Conservation (phyloP, 2,113 vertebrate genomes). For the Microcebus murinus region DNA sequence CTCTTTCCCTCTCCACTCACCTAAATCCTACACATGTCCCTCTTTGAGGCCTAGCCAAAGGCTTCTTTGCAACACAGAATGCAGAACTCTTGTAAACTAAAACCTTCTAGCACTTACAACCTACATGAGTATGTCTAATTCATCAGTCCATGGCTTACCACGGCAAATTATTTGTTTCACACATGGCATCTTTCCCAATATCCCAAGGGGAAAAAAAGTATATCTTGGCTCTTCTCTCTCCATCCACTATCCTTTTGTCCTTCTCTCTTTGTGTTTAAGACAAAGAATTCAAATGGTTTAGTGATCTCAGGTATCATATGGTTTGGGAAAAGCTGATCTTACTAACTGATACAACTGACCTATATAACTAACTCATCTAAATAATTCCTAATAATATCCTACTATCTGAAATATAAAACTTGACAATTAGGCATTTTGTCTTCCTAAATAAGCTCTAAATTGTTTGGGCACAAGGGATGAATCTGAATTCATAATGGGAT, state of each 20-base stretch:
- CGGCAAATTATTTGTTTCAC: slow-evolving; percentile 7
- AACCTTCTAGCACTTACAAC: not conserved
- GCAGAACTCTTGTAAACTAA: not conserved
- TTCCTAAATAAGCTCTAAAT: slow-evolving; percentile 34
- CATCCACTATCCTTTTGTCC: not conserved
- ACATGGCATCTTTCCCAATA: not conserved
- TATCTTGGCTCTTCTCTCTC: not conserved
- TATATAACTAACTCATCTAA: not conserved
- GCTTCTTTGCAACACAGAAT: not conserved
- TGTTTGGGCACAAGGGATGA: not conserved
- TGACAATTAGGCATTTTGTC: not conserved
- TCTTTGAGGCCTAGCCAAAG: not conserved
- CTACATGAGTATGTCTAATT: not conserved
- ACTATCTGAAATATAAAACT: slow-evolving; percentile 26
- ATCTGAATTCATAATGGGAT: not conserved
- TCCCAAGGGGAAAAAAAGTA: not conserved
- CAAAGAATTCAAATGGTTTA: slow-evolving; percentile 43
- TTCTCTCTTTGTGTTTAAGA: not conserved
- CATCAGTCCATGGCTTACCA: not conserved
- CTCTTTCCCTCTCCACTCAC: not conserved
- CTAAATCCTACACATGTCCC: not conserved
- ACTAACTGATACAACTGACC: slow-evolving; percentile 1
- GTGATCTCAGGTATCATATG: not conserved
- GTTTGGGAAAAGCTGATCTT: slow-evolving; percentile 30
- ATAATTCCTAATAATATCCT: not conserved